Evolutionary conservation across 1,140 invertebrate species (phyloP).

Genomic region (Sweltsa coloradensis): DNA sequence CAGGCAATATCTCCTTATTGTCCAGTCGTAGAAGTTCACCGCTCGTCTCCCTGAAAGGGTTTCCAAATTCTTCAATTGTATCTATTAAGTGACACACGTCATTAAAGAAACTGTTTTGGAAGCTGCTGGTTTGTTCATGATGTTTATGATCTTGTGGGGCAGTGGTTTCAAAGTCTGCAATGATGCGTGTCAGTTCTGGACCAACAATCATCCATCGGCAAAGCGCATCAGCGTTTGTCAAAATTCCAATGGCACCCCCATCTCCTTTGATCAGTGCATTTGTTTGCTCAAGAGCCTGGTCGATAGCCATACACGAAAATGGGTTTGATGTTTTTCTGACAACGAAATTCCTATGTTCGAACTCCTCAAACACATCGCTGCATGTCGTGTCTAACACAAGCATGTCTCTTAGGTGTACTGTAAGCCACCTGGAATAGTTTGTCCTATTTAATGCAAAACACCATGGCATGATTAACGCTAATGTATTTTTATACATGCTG

Average conservation of each 20-base stretch:
- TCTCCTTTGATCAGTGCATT: conserved; percentile 14
- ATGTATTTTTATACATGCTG: conserved; percentile 1
- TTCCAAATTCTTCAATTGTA: conserved; percentile 3
- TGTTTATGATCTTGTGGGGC: neutral
- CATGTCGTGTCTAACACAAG: neutral
- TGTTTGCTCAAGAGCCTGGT: conserved; percentile 18
- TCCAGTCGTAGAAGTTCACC: conserved; percentile 3
- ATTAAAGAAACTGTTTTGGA: conserved; percentile 2
- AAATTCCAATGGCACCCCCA: conserved; percentile 13
- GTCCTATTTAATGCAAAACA: conserved; percentile 11
- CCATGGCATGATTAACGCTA: conserved; percentile 10
- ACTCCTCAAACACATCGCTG: conserved; percentile 2
- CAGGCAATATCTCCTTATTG: no score
- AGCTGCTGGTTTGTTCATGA: neutral
- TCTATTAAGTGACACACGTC: conserved; percentile 1
- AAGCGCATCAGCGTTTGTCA: conserved; percentile 7
- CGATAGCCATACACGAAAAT: conserved; percentile 15
- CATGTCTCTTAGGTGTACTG: conserved; percentile 12
- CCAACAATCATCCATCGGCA: conserved; percentile 10
- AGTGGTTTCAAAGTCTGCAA: neutral
- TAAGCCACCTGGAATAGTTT: conserved; percentile 14
- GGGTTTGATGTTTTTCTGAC: conserved; percentile 10
- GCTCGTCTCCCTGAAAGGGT: conserved; percentile 1
- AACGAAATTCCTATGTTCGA: conserved; percentile 8
- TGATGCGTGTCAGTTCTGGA: conserved; percentile 6